Evolutionary conservation across 2,888 invertebrate species (phyloP).

Genomic region (Ophraella communa): DNA sequence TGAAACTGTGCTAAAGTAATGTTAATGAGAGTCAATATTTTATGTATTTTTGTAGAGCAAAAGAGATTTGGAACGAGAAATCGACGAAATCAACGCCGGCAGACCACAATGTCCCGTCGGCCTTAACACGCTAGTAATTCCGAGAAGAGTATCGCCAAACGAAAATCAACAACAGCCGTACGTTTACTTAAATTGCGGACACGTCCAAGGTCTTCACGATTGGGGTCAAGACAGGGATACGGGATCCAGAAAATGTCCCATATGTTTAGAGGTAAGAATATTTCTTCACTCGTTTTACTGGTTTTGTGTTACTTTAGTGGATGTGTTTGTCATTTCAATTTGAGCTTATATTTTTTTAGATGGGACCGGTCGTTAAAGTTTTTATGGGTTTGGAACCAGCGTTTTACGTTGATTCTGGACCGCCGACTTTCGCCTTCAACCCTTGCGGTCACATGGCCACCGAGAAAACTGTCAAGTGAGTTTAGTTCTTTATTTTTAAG

Average conservation of each 20-base stretch:
- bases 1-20: too few species aligned
- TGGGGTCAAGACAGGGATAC: constrained; percentile 93
- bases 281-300: too few species aligned
- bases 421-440: constrained; percentile 95
- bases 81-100: constrained; percentile 96
- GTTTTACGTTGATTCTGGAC: constrained; percentile 93
- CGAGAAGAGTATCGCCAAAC: constrained; percentile 76
- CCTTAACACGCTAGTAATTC: constrained; percentile 96
- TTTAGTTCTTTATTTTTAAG: constrained; percentile 39
- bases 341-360: constrained; percentile 61
- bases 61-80: constrained; percentile 86
- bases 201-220: constrained; percentile 95
- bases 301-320: too few species aligned
- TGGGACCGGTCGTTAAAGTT: constrained; percentile 90
- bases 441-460: constrained; percentile 99
- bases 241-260: constrained; percentile 89
- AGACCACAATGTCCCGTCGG: constrained; percentile 98
- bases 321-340: too few species aligned
- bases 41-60: constrained; percentile 73
- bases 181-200: constrained; percentile 96
- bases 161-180: constrained; percentile 87
- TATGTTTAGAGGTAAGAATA: constrained; percentile 79
- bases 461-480: constrained; percentile 96
- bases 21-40: too few species aligned
- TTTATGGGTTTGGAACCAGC: constrained; percentile 98